A percentile compares a stretch with the other conserved stretches of the same genome.
Conservation (phyloP, 2,797 vertebrate species). For the Pipistrellus nathusii region DNA sequence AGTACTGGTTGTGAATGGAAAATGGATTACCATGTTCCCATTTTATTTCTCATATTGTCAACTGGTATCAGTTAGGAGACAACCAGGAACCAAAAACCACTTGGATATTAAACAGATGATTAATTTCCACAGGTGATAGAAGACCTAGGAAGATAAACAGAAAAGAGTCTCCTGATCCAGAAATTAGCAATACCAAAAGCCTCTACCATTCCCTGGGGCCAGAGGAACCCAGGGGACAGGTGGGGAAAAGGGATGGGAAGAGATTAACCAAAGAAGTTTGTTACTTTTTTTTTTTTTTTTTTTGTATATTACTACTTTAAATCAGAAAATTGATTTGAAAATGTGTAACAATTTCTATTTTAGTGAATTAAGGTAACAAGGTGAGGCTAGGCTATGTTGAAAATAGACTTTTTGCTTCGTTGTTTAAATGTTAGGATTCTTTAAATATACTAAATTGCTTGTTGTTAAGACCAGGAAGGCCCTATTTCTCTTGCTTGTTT, state of each 20-base stretch:
- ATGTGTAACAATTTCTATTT: neutral
- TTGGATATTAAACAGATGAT: neutral
- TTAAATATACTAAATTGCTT: slow-evolving; percentile 32
- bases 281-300: slow-evolving; percentile 41
- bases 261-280: no score
- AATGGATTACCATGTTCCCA: neutral
- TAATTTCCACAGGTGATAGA: neutral
- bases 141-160: neutral
- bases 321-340: slow-evolving; percentile 23
- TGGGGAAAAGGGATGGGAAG: no score
- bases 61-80: neutral
- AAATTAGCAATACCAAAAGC: neutral
- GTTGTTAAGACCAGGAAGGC: neutral
- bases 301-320: neutral
- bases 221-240: neutral
- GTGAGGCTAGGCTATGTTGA: slow-evolving; percentile 15
- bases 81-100: neutral
- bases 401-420: slow-evolving; percentile 33
- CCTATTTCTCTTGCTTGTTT: slow-evolving; percentile 4
- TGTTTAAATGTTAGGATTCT: slow-evolving; percentile 64
- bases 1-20: neutral
- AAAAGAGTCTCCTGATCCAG: neutral
- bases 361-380: neutral
- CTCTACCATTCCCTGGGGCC: neutral
- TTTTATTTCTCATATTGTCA: neutral